Base-by-base conservation (phyloP, 2,888 invertebrate genomes). In the Aricia artaxerxes region DNA sequence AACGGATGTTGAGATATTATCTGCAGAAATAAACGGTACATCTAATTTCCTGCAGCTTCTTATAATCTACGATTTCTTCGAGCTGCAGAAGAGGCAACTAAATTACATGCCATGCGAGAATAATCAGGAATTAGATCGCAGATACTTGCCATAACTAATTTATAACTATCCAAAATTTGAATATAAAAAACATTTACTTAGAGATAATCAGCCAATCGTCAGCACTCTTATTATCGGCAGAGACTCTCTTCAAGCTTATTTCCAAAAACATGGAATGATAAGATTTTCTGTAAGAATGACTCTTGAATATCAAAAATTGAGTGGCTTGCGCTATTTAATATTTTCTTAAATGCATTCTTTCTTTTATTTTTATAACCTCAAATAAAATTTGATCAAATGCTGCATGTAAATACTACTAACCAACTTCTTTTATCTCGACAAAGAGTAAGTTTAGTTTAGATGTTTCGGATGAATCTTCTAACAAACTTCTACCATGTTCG, bases 1-100 rank as follows among this genome's bases (percentile, higher is more conserved):
- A 69, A 16, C 69, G 69, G 69, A 69, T 69, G 69, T 16, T 16
- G 38, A 11, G 69, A 69, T 69, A 35, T 69, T 69, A 69, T 69
- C 69, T 69, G 69, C 69, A 69, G 69, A 69, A 69, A 64, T 64
- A 35, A 64, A 69, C 69, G 69, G 69, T 69, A 69, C 38, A 69
- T 38, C 11, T 69, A 13, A 69, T 69, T 35, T 69, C 69, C 69
- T 69, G 16, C 16, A 38, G 35, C 35, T 69, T 35, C 64, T 64
- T 24, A 49, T 64, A 64, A 11, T 31, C 64, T 69, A 69, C 4
- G 35, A 69, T 69, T 69, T 69, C 69, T 69, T 69, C 13, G 31
- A 64, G 69, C 69, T 69, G 38, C 35, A 16, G 1, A 69, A 11
- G 64, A 69, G 64, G 11, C 24, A 69, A 31, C 31, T 49, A 11